Conservation (phyloP, 1,140 invertebrate genomes). For the Calliphora vicina region DNA sequence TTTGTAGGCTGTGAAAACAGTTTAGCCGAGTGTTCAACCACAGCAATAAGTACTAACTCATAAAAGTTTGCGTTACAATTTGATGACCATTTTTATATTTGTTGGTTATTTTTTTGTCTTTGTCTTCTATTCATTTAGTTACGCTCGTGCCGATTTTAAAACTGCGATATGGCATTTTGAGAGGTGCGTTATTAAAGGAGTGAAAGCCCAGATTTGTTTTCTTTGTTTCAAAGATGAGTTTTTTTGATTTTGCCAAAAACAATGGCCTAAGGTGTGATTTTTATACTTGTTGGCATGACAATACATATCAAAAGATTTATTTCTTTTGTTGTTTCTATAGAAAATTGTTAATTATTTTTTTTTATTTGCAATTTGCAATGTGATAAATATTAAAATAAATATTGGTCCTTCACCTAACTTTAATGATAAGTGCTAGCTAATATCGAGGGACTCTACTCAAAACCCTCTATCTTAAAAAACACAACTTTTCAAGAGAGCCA, state of each 20-base stretch:
- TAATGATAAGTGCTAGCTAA: too few species aligned
- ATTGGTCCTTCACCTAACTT: too few species aligned
- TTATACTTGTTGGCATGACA: conserved; percentile 9
- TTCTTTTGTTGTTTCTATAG: background rate
- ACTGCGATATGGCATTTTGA: conserved; percentile 34
- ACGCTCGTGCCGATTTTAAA: conserved; percentile 40
- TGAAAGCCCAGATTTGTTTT: conserved; percentile 14
- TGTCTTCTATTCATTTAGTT: conserved; percentile 37
- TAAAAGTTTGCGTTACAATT: conserved; percentile 16
- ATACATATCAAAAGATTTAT: conserved; percentile 20
- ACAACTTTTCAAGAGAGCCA: too few species aligned
- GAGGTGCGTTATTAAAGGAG: background rate
- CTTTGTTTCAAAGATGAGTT: background rate
- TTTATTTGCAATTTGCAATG: too few species aligned
- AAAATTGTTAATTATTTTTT: too few species aligned
- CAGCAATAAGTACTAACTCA: background rate
- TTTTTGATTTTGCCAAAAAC: conserved; percentile 11
- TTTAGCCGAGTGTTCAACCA: background rate
- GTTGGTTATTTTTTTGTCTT: conserved; percentile 14
- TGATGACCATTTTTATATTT: conserved; percentile 14
- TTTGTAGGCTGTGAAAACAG: background rate
- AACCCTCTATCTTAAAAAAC: too few species aligned
- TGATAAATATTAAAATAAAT: too few species aligned
- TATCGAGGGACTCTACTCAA: too few species aligned
- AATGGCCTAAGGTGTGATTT: conserved; percentile 23